Percentiles rank a stretch among this genome's conserved stretches.
Conservation (phyloP, 2,113 vertebrate species). For the Genyomyrus donnyi region DNA sequence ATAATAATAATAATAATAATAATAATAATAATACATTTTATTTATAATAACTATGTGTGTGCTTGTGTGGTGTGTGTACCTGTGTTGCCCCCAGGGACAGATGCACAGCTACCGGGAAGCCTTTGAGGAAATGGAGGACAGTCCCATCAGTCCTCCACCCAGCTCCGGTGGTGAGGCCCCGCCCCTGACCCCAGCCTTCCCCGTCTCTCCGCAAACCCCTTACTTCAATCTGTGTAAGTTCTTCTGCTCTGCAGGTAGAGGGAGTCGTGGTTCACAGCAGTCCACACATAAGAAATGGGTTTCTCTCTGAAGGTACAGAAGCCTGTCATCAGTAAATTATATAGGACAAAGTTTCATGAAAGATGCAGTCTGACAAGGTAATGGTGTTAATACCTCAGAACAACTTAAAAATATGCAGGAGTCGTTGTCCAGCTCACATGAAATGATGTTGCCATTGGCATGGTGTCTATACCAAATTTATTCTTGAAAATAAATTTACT, state of each 20-base stretch:
- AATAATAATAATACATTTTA: neutral
- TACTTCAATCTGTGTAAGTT: constrained; percentile 71
- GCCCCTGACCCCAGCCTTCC: constrained; percentile 69
- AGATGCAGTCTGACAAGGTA: neutral
- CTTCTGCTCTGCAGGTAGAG: constrained; percentile 46
- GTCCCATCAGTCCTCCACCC: constrained; percentile 66
- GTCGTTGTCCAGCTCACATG: neutral
- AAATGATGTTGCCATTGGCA: neutral
- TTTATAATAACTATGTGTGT: neutral
- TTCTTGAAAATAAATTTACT: neutral
- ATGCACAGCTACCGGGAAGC: constrained; percentile 98
- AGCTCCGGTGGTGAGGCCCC: constrained; percentile 80
- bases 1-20: neutral
- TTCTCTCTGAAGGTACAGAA: neutral
- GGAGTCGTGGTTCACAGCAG: constrained; percentile 49
- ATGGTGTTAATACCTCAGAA: neutral
- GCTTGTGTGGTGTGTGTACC: neutral
- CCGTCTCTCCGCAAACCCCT: constrained; percentile 68
- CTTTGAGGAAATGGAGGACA: constrained; percentile 86
- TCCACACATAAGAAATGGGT: neutral
- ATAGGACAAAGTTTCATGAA: neutral
- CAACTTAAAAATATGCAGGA: neutral
- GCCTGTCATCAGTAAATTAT: neutral
- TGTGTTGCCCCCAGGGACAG: constrained; percentile 66
- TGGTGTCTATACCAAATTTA: neutral